These are phyloP conservation scores for Champsocephalus esox DNA, from an alignment of 2,797 vertebrate genomes.

Conservation along the genomic window DNA sequence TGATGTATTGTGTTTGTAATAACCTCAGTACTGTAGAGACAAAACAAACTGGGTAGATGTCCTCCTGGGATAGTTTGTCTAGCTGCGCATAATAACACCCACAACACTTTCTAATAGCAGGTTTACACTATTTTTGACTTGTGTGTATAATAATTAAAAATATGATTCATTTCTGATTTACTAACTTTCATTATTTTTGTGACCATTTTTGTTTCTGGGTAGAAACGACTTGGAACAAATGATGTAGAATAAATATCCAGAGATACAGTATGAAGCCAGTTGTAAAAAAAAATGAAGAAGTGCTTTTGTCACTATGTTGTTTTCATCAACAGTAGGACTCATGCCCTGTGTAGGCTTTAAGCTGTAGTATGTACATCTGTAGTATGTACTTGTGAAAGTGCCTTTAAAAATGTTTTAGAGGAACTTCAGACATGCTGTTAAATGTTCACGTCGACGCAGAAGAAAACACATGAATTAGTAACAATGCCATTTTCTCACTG, in stretches of 20 bases:
- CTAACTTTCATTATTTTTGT: slow-evolving; percentile 79
- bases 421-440: slow-evolving; percentile 89
- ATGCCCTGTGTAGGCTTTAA: slow-evolving; percentile 86
- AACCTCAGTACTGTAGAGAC: slow-evolving; percentile 49
- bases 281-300: slow-evolving; percentile 48
- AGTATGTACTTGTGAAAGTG: slow-evolving; percentile 98
- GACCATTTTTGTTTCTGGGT: slow-evolving; percentile 59
- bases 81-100: slow-evolving; percentile 30
- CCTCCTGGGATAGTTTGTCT: slow-evolving; percentile 38
- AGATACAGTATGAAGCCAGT: slow-evolving; percentile 56
- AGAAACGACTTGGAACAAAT: slow-evolving; percentile 57
- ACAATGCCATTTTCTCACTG: slow-evolving; percentile 80
- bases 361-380: slow-evolving; percentile 92
- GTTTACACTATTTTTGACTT: slow-evolving; percentile 72
- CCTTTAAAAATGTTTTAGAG: slow-evolving; percentile 94
- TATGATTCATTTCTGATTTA: slow-evolving; percentile 64
- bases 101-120: slow-evolving; percentile 61
- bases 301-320: slow-evolving; percentile 68
- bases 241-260: slow-evolving; percentile 60
- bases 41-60: slow-evolving; percentile 53
- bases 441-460: slow-evolving; percentile 74
- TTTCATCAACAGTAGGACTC: slow-evolving; percentile 63
- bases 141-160: slow-evolving; percentile 70
- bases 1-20: slow-evolving; percentile 28
- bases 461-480: slow-evolving; percentile 68